Base-by-base conservation (phyloP, 2,113 vertebrate species). In the Chaenocephalus aceratus region DNA sequence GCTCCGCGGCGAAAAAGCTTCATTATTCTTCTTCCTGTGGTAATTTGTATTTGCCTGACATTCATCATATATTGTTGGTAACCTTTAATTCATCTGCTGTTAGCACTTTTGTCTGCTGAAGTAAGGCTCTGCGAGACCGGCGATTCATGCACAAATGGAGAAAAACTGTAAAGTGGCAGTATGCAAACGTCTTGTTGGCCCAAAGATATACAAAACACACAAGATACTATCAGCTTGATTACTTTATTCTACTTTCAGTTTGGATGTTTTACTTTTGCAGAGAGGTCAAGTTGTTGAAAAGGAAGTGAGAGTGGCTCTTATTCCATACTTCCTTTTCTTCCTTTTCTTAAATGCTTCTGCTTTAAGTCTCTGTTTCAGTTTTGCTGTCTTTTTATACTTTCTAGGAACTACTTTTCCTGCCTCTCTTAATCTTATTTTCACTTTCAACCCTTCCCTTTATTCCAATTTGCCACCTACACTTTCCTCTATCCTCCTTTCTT, bases 1-100 rank as follows among this genome's bases (percentile, higher is more conserved):
- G 88, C 90, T 89, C 70, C 76, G 71, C 21, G 34, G 79, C 73
- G 68, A 76, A 36, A 87, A 91, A 79, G 72, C 90, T 93, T 95
- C 92, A 94, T 95, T 95, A 94, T 90, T 94, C 94, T 93, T 89
- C 91, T 90, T 93, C 88, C 91, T 80, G 78, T 18, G 61, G 93
- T 94, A 94, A 96, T 96, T 97, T 96, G 93, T 95, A 72, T 76
- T 94, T 94, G 93, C 90, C 84, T 94, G 94, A 93, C 95, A 94
- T 95, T 95, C 94, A 94, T 95, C 91, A 94, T 93, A 90, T 89
- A 90, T 90, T 86, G 89, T 86, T 79, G 53, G 69, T 96, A 97
- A 97, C 96, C 97, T 98, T 97, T 97, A 97, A 96, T 96, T 97
- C 94, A 95, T 95, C 95, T 93, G 93, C 93, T 96, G 96, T 95